A percentile compares a stretch with the other conserved stretches of the same genome.
Evolutionary conservation across 2,113 vertebrate species (phyloP).

Genomic region (Oreochromis tanganicae): DNA sequence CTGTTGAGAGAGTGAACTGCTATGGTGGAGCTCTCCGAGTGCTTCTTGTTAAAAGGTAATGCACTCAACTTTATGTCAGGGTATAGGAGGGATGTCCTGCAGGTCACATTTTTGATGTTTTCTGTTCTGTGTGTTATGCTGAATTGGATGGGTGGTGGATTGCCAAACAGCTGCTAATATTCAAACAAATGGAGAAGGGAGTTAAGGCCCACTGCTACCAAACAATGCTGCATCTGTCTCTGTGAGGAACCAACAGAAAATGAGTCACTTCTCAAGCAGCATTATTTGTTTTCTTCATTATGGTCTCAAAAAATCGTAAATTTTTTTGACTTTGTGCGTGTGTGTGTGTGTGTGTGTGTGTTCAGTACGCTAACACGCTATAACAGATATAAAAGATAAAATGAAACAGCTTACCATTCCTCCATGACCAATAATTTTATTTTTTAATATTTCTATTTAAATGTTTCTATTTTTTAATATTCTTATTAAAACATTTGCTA

Average conservation of each 20-base stretch:
- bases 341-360: no score
- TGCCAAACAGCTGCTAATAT: neutral
- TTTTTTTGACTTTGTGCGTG: no score
- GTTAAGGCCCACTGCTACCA: neutral
- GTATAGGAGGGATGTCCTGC: neutral
- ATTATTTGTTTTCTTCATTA: neutral
- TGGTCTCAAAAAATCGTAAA: neutral
- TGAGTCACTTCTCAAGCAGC: neutral
- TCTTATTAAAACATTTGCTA: neutral
- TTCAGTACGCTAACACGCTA: no score
- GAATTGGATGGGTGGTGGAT: neutral
- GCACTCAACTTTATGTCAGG: neutral
- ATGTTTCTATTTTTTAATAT: no score
- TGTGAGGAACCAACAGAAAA: neutral
- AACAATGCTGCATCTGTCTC: neutral
- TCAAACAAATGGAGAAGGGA: neutral
- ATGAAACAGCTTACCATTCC: no score
- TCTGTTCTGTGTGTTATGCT: neutral
- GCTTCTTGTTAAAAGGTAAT: neutral
- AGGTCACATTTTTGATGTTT: neutral
- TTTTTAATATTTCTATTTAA: no score
- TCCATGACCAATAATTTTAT: no score
- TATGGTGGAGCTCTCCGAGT: neutral
- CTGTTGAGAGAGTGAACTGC: neutral
- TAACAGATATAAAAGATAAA: no score